Conservation (phyloP, 2,797 vertebrate species). For the Sebastes taczanowskii region DNA sequence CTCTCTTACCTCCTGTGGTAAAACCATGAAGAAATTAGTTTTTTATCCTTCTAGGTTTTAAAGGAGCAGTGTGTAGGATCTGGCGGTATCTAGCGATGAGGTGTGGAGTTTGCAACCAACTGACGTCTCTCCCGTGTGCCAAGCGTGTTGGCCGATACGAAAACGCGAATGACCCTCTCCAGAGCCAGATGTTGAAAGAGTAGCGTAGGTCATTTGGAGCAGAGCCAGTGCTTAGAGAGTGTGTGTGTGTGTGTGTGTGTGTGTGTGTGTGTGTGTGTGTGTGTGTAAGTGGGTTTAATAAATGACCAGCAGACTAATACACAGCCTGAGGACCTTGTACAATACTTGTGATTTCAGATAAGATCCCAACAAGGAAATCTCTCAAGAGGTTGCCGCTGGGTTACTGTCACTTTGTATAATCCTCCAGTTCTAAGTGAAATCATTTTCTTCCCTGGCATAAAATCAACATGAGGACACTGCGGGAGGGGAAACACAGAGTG, state of each 20-base stretch:
- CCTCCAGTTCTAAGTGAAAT: neutral
- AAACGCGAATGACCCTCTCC: no score
- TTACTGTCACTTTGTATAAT: neutral
- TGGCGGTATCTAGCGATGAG: no score
- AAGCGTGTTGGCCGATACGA: no score
- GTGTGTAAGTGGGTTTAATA: slow-evolving; percentile 11
- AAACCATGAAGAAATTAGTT: neutral
- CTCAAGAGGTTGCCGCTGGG: neutral
- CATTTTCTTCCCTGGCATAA: neutral
- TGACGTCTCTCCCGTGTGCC: no score
- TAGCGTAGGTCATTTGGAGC: no score
- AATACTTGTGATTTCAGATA: slow-evolving; percentile 12
- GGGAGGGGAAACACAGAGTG: neutral
- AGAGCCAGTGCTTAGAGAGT: no score
- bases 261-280: no score
- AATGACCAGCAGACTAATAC: slow-evolving; percentile 4
- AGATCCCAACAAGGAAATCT: neutral
- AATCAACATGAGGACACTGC: neutral
- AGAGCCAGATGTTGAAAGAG: no score
- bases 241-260: no score
- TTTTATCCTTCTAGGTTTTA: no score
- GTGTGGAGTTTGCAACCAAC: no score
- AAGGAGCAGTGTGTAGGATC: no score
- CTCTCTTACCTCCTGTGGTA: neutral
- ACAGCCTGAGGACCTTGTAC: slow-evolving; percentile 15